A percentile compares a stretch with the other conserved stretches of the same genome.
phyloP scores from a whole-genome alignment of 2,797 vertebrate species.

The Triplophysa yarkandensis region DNA sequence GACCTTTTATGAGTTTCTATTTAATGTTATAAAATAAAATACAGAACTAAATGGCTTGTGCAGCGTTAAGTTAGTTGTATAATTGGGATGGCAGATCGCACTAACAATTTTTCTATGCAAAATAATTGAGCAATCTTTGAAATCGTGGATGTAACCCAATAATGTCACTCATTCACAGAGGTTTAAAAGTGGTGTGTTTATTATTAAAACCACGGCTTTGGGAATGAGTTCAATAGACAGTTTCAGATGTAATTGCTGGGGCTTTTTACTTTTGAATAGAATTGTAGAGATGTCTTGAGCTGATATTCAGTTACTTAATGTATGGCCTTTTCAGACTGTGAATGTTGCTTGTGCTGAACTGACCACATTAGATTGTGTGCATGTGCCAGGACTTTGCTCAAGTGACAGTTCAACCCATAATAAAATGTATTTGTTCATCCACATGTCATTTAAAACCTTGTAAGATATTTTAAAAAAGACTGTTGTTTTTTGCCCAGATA shows the following conservation, averaged over 20 bases:
- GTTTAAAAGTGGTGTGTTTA: background rate
- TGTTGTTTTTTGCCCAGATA: too few relatives aligned
- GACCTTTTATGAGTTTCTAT: constrained; percentile 2
- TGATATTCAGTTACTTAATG: background rate
- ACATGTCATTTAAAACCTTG: too few relatives aligned
- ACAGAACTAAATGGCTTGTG: background rate
- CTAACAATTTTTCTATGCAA: constrained; percentile 24
- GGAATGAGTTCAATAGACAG: background rate
- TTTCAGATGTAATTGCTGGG: constrained; percentile 2
- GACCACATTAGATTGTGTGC: background rate
- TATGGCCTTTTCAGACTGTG: background rate
- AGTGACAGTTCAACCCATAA: too few relatives aligned
- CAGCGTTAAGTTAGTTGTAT: background rate
- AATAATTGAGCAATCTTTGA: constrained; percentile 20
- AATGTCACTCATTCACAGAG: background rate
- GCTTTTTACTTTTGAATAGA: background rate
- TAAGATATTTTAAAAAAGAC: too few relatives aligned
- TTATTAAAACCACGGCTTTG: background rate
- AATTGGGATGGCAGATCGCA: constrained; percentile 22
- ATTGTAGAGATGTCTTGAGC: background rate
- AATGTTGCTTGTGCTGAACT: background rate
- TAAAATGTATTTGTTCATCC: too few relatives aligned
- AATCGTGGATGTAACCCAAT: background rate
- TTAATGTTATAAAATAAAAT: background rate
- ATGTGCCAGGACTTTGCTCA: background rate